Evolutionary conservation across 2,113 vertebrate genomes (phyloP).

Genomic region (Hemichromis elongatus): DNA sequence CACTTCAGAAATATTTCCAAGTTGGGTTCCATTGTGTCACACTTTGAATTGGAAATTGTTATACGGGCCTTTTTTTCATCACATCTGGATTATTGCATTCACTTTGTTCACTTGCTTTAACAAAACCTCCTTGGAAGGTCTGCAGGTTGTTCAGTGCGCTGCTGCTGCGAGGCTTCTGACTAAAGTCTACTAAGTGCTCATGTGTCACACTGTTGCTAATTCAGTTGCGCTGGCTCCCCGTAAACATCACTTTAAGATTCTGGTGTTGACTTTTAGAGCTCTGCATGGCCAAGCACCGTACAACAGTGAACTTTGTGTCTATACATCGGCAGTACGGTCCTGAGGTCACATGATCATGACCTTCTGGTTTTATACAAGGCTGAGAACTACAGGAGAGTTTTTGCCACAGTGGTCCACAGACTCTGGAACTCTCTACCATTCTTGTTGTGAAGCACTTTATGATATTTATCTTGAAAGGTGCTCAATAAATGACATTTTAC

Average conservation of each 20-base stretch:
- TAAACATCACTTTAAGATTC: neutral
- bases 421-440: neutral
- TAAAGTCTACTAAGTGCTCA: neutral
- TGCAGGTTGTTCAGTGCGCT: neutral
- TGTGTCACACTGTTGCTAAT: neutral
- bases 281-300: neutral
- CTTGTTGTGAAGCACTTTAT: neutral
- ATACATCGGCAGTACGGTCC: neutral
- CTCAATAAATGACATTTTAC: neutral
- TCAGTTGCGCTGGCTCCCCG: neutral
- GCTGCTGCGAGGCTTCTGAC: neutral
- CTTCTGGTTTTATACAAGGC: neutral
- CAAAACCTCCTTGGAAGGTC: neutral
- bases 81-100: neutral
- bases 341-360: neutral
- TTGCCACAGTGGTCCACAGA: neutral
- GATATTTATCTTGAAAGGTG: neutral
- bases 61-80: neutral
- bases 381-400: neutral
- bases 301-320: neutral
- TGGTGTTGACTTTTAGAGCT: neutral
- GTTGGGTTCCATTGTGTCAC: neutral
- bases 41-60: neutral
- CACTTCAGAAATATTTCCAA: neutral
- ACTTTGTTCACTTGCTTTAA: neutral